phyloP scores from a whole-genome alignment of 2,888 invertebrate species.

The Drosophila flavopinicola region DNA sequence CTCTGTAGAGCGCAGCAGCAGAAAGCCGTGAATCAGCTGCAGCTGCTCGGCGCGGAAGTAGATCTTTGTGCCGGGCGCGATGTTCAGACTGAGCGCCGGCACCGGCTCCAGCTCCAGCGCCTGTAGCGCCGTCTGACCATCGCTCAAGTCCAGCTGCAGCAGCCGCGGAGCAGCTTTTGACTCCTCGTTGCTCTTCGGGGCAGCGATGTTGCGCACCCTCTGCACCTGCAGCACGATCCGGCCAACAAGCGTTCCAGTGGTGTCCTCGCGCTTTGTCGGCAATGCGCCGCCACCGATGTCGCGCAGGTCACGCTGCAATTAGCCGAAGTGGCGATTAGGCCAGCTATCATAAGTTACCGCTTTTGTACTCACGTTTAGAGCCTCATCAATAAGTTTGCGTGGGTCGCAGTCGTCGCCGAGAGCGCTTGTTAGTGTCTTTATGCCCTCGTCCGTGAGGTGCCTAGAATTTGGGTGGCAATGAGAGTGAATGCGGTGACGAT shows the following conservation, averaged over 20 bases:
- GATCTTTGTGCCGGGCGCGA: slow-evolving; percentile 95
- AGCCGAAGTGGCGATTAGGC: background rate
- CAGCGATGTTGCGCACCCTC: slow-evolving; percentile 94
- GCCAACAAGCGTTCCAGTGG: slow-evolving; percentile 82
- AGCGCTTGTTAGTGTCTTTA: slow-evolving; percentile 87
- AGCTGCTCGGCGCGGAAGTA: slow-evolving; percentile 86
- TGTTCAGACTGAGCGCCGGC: slow-evolving; percentile 89
- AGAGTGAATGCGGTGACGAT: background rate
- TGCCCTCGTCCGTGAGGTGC: slow-evolving; percentile 90
- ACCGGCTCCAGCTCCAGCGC: slow-evolving; percentile 92
- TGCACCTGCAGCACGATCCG: slow-evolving; percentile 94
- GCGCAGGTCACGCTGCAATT: slow-evolving; percentile 87
- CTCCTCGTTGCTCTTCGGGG: slow-evolving; percentile 95
- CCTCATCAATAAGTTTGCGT: slow-evolving; percentile 87
- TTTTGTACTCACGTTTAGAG: slow-evolving; percentile 88
- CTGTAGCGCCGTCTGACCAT: slow-evolving; percentile 91
- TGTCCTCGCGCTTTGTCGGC: slow-evolving; percentile 86
- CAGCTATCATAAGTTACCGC: background rate
- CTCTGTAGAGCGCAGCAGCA: slow-evolving; percentile 89
- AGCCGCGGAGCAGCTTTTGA: slow-evolving; percentile 92
- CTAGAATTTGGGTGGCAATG: slow-evolving; percentile 71
- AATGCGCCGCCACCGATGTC: slow-evolving; percentile 92
- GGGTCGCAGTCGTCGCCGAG: slow-evolving; percentile 85
- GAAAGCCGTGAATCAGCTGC: slow-evolving; percentile 89
- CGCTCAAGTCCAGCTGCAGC: slow-evolving; percentile 92